Base-by-base conservation (phyloP, 2,797 vertebrate genomes). In the Taenioides sp. region DNA sequence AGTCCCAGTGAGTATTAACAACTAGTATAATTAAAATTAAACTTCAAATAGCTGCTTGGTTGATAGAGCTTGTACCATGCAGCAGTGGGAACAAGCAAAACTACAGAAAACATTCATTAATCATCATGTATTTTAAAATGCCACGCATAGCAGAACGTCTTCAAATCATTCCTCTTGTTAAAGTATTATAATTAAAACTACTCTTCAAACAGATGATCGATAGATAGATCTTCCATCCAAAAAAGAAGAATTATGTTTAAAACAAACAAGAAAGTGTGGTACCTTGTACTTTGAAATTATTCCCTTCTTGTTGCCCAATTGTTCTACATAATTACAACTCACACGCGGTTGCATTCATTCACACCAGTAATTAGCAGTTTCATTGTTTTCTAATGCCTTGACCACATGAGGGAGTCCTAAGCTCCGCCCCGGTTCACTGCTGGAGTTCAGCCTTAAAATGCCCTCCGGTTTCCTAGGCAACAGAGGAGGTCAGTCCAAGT, bases 361-460 rank as follows among this genome's bases (percentile, higher is more conserved):
- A 88, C 71, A 83, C 75, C 63, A 72, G 73, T 75, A 89, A 92
- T 92, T 88, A 91, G 68, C 75, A 47, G 65, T 78, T 77, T 79
- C 55, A n/a, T 77, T 77, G 73, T 85, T 72, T 80, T 27, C 78
- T 67, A 65, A 58, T 37, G 59, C 62, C 65, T 65, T 14, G 58
- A 67, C 73, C 67, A 20, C 22, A 28, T 9, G 57, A 4, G 14
- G 67, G 63, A 28, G 71, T 59, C 73, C 0, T 1, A 67, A 43
- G 47, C 74, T 69, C 80, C 73, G 74, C 72, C 84, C 71, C 49
- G 70, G 75, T 79, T 84, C 67, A 71, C 1, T 1, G 66, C 25
- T 57, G 27, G 27, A 50, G 61, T 47, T 34, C 65, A 40, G 50
- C 37, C 64, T 63, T 69, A 0, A 9, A 61, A 58, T 18, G 2